Conservation (phyloP, 2,888 invertebrate genomes). For the Bugulina stolonifera region DNA sequence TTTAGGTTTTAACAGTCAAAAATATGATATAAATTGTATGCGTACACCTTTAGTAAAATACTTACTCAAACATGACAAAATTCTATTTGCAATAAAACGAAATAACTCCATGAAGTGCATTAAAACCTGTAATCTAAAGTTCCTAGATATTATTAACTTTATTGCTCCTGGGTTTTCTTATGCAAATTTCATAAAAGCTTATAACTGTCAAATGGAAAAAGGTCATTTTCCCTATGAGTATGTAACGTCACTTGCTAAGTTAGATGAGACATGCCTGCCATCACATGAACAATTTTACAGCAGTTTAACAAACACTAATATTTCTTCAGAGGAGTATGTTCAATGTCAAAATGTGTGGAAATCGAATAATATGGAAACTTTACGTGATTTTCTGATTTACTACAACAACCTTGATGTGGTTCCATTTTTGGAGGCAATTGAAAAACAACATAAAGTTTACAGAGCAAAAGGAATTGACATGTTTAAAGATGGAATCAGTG, state of each 20-base stretch:
- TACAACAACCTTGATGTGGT: background rate
- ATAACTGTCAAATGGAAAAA: background rate
- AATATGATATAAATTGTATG: too few species aligned
- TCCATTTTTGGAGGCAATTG: background rate
- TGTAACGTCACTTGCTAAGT: background rate
- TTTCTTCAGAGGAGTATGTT: background rate
- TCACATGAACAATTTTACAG: background rate
- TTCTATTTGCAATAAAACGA: background rate
- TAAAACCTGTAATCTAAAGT: background rate
- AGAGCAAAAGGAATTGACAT: background rate
- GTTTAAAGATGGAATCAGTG: background rate
- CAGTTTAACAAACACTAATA: background rate
- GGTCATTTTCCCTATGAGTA: background rate
- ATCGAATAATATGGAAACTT: background rate
- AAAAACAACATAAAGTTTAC: background rate
- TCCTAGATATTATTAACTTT: background rate
- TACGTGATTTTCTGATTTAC: background rate
- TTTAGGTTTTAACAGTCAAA: too few species aligned
- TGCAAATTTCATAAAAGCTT: background rate
- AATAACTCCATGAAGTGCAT: background rate
- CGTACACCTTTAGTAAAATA: too few species aligned
- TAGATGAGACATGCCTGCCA: background rate
- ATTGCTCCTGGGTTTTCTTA: background rate
- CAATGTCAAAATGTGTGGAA: background rate
- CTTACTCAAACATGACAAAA: background rate